phyloP scores from a whole-genome alignment of 2,888 invertebrate genomes.

The Andrena camellia region DNA sequence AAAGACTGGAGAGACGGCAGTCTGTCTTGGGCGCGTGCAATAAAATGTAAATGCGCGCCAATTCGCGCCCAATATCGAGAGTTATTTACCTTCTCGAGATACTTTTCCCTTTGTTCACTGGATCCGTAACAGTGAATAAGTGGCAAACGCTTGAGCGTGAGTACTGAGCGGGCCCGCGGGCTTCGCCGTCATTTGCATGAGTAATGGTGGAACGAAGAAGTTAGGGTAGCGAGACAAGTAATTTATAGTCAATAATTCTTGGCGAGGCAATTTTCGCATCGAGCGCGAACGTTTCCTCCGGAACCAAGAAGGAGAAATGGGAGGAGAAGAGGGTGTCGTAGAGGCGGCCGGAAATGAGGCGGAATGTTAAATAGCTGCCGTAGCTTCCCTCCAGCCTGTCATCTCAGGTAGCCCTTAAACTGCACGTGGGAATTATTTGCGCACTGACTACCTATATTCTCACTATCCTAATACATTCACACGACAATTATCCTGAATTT shows the following conservation, averaged over 20 bases:
- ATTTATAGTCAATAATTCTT: constrained; percentile 83
- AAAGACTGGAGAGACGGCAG: constrained; percentile 62
- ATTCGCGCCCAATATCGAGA: constrained; percentile 73
- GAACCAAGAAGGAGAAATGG: constrained; percentile 61
- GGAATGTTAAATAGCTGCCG: constrained; percentile 79
- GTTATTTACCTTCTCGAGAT: constrained; percentile 45
- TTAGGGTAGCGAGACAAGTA: constrained; percentile 75
- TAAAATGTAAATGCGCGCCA: constrained; percentile 80
- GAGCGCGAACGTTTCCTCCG: constrained; percentile 75
- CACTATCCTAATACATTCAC: constrained; percentile 22
- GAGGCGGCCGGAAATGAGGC: constrained; percentile 76
- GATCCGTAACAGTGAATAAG: constrained; percentile 68
- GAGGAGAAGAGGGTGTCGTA: constrained; percentile 43
- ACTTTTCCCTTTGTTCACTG: constrained; percentile 52
- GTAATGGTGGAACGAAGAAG: constrained; percentile 74
- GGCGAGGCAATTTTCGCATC: constrained; percentile 81
- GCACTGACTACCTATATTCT: constrained; percentile 29
- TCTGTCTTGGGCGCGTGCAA: constrained; percentile 75
- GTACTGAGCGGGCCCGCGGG: constrained; percentile 60
- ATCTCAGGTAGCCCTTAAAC: constrained; percentile 62
- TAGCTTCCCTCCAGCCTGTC: constrained; percentile 56
- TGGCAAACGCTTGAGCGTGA: constrained; percentile 59
- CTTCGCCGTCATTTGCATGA: constrained; percentile 78
- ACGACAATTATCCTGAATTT: constrained; percentile 15
- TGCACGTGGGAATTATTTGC: constrained; percentile 54